Base-by-base conservation (phyloP, 2,888 invertebrate species). In the Pseudococcus longispinus region DNA sequence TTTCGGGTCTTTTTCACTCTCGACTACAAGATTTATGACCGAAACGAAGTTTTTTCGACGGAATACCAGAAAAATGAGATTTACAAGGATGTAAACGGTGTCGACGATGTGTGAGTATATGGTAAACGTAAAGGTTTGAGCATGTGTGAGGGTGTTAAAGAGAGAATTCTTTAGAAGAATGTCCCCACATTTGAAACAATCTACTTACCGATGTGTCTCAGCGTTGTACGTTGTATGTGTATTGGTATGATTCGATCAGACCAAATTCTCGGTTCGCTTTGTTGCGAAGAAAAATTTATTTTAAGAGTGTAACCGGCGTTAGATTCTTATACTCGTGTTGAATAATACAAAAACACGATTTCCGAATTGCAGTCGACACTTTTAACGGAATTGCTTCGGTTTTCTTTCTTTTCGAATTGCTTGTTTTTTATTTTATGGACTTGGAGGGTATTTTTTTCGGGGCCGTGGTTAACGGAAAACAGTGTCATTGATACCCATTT, bases 271-370 rank as follows among this genome's bases (percentile, higher is more conserved):
- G 15, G 55, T 65, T 84, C 29, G n/a, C 55, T 46, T 83, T 51
- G 42, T 46, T 6, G 29, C 55, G 23, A 26, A 29, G 51, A 26
- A 80, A 80, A 86, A 86, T 86, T 86, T 86, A 86, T 86, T 86
- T 86, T 80, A 51, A 29, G 84, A 65, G 29, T 55, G 65, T 84
- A 84, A 84, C 84, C 84, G 65, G 84, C 84, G 84, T 84, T 55
- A 32, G 84, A 55, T 65, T 65, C 37, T 42, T 37, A 84, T 77
- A 85, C 55, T 86, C 86, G 86, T 86, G 86, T 86, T 86, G 86
- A 86, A 86, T 86, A 86, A 86, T 86, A 86, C 86, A 86, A 86
- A 86, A 86, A 86, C 86, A 86, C 86, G 86, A 86, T 86, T 86
- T 86, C 44, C 85, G 80, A 80, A 86, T 86, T 77, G 86, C 86